Evolutionary conservation across 2,888 invertebrate genomes (phyloP), one percentile per base, ranked within the genome.

Genomic region (Maniola hyperantus): DNA sequence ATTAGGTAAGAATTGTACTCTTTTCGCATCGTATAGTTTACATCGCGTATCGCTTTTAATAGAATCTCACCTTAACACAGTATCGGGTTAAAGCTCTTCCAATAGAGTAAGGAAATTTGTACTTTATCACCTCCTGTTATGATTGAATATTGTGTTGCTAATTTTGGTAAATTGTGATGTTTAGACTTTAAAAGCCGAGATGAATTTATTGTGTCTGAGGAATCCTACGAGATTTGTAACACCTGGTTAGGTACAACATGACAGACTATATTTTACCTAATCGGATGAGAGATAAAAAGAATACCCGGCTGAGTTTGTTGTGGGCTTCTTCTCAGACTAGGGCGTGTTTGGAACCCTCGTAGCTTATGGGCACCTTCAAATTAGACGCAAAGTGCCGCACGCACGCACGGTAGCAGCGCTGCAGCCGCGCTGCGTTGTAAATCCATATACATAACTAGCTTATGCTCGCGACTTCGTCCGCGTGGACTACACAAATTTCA

Each of bases 211-310:
- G 20, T 36, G 13, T 61, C 50, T 51, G 18, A 20, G 34, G 18
- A 18, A 61, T 61, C 51, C 36, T 36, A 61, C 50, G 50, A 18
- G 50, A 61, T 61, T 61, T 50, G 50, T 61, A 50, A 50, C 61
- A 39, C 39, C 50, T 61, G 11, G 60, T 60, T 48, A 18, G 46
- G 18, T 2, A 20, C 39, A 15, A 18, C 13, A 11, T 11, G 20
- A 51, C 4, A 10, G 11, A 26, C 6, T 46, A 1, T 13, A n/a
- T 36, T 34, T 53, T 50, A 5, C 11, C 8, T 50, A 50, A 50
- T 50, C 50, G 18, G 50, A 10, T 50, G 50, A 50, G 20, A 50
- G 26, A 26, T 26, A 26, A 26, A 26, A 26, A 4, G 26, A 26
- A 26, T 26, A 26, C 26, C 26, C 26, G 2, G 26, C 26, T 26